A percentile compares a stretch with the other conserved stretches of the same genome.
phyloP scores from a whole-genome alignment of 53 echinoderm and acorn worm species.

The Apostichopus leukothele region DNA sequence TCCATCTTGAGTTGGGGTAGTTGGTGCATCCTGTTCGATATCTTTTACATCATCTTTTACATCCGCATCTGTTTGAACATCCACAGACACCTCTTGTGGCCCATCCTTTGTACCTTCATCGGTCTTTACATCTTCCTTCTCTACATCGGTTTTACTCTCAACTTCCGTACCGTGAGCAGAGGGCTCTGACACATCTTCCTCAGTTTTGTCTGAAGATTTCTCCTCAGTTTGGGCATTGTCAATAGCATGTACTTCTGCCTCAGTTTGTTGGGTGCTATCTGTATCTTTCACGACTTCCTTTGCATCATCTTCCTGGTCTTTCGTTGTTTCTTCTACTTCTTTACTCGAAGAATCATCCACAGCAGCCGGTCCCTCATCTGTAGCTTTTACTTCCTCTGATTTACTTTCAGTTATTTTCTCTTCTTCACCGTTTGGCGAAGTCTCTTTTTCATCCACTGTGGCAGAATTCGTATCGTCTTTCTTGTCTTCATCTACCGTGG shows the following conservation, averaged over 20 bases:
- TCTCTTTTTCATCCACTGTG: neutral
- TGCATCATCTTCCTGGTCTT: constrained; percentile 1
- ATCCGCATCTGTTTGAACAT: constrained; percentile 17
- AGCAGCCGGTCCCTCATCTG: constrained; percentile 24
- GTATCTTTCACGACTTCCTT: constrained; percentile 39
- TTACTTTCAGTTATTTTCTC: neutral
- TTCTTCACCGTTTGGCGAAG: neutral
- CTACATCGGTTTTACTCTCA: too few relatives aligned
- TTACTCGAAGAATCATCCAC: constrained; percentile 2
- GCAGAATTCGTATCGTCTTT: constrained; percentile 7
- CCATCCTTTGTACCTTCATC: neutral
- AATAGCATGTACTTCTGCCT: constrained; percentile 36
- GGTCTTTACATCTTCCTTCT: too few relatives aligned
- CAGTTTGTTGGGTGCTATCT: constrained; percentile 1
- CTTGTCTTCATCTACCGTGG: neutral
- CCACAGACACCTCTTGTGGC: neutral
- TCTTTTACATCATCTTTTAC: constrained; percentile 21
- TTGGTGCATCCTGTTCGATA: neutral
- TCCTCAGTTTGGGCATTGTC: constrained; percentile 8
- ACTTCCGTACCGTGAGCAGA: neutral
- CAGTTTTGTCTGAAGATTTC: neutral
- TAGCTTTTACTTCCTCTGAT: constrained; percentile 19
- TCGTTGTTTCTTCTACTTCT: neutral
- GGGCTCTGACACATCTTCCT: neutral
- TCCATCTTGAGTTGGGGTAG: neutral